Conservation (phyloP, 2,797 vertebrate genomes). For the Tinamus major region DNA sequence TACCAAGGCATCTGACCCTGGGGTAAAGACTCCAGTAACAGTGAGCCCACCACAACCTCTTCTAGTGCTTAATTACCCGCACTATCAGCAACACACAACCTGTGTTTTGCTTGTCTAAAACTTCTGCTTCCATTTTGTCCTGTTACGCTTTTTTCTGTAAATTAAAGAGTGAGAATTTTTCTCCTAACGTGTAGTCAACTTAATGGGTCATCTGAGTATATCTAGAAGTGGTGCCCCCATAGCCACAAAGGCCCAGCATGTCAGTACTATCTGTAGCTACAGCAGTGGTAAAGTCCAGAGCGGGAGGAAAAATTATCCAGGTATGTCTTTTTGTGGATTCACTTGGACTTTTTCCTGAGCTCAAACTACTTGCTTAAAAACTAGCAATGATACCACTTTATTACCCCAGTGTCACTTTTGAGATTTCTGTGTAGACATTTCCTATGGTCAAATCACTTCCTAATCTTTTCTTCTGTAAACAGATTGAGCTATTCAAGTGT, state of each 20-base stretch:
- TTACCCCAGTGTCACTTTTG: background rate
- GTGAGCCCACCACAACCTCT: background rate
- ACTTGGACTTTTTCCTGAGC: background rate
- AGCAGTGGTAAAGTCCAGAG: background rate
- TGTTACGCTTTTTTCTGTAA: background rate
- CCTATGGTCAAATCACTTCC: background rate
- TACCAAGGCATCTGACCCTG: background rate
- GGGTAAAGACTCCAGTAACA: background rate
- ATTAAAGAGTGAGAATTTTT: background rate
- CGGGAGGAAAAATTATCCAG: background rate
- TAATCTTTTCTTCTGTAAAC: background rate
- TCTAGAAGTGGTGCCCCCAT: background rate
- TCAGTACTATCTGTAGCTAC: background rate
- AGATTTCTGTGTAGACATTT: background rate
- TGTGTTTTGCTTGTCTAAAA: background rate
- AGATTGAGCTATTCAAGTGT: background rate
- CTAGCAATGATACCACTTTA: background rate
- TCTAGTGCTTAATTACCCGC: background rate
- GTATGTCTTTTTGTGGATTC: background rate
- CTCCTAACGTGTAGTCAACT: background rate
- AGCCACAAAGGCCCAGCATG: no score
- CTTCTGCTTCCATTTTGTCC: background rate
- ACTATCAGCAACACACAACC: background rate
- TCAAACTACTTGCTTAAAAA: background rate
- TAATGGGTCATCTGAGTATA: background rate